Evolutionary conservation across 2,888 invertebrate species (phyloP), one percentile per base, ranked within the genome.

Genomic region (Limnephilus auricula): DNA sequence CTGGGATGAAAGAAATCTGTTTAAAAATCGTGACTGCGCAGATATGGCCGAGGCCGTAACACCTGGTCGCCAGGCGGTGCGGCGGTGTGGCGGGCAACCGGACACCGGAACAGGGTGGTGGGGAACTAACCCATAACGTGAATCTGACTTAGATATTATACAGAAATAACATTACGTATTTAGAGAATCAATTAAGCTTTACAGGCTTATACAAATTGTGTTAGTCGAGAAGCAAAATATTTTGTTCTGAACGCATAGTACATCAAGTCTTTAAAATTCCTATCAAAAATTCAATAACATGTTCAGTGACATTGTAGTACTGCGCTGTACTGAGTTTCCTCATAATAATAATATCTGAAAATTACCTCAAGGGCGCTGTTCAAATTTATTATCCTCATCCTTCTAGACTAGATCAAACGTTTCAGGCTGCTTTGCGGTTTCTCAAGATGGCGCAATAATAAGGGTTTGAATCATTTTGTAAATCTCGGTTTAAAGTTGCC

Each of bases 21-120:
- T 93, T 93, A 92, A 93, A 92, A 93, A 92, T 92, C 93, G 93
- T 93, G 93, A 93, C 92, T 92, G 91, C 90, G 93, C 93, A 93
- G 93, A 93, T 90, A 89, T 90, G 89, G 90, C 89, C 79, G 86
- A 79, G 91, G 93, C 93, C 93, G 92, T 91, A 93, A 86, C 90
- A 93, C 93, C 93, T 93, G 93, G 93, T 93, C 90, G 88, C 15
- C 82, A 32, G 90, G 91, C 92, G 89, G 90, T 89, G 87, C 82
- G 65, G 65, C 90, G 88, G n/a, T 80, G 37, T 91, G 91, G 92
- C 90, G 90, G 90, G 87, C 84, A 87, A 90, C 91, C 92, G 90
- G 84, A 92, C 89, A 87, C 92, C 92, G 90, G 78, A 37, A 88
- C 90, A 78, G 85, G 90, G 84, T 34, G 90, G 78, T n/a, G 25